Evolutionary conservation across 2,113 vertebrate genomes (phyloP).

Genomic region (Meleagris gallopavo): DNA sequence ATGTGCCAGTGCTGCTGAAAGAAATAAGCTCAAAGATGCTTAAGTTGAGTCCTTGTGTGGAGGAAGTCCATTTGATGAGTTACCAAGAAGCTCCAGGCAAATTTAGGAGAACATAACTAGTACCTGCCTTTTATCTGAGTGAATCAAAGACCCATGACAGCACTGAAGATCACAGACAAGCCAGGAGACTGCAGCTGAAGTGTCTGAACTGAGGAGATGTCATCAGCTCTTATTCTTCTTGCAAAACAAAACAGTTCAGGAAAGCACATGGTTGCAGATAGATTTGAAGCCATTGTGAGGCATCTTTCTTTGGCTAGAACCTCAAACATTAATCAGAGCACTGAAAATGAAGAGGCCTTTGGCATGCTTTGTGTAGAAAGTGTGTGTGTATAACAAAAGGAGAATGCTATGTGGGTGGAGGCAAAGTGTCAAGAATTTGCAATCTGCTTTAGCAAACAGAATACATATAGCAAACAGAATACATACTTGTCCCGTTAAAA

Average conservation of each 20-base stretch:
- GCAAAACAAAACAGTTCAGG: background rate
- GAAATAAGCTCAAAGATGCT: background rate
- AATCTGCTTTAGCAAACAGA: background rate
- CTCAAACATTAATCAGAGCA: background rate
- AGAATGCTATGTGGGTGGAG: background rate
- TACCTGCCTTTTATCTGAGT: background rate
- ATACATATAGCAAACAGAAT: background rate
- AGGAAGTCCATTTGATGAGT: background rate
- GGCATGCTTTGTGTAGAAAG: background rate
- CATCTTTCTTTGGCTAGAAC: background rate
- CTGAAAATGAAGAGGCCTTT: background rate
- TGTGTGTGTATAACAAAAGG: background rate
- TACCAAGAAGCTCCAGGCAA: background rate
- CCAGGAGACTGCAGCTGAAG: background rate
- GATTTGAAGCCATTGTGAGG: background rate
- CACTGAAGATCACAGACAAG: background rate
- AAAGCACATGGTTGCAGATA: fast-evolving
- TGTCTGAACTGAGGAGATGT: background rate
- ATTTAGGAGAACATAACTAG: background rate
- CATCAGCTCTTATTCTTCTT: background rate
- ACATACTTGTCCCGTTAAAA: background rate
- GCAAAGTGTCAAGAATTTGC: constrained; percentile 30
- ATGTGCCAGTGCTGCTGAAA: background rate
- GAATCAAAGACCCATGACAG: background rate
- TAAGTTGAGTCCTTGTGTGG: background rate